These are phyloP conservation scores for Trachythela sp. DNA, from an alignment of 64 coral and sea anemone species.

Conservation along the genomic window DNA sequence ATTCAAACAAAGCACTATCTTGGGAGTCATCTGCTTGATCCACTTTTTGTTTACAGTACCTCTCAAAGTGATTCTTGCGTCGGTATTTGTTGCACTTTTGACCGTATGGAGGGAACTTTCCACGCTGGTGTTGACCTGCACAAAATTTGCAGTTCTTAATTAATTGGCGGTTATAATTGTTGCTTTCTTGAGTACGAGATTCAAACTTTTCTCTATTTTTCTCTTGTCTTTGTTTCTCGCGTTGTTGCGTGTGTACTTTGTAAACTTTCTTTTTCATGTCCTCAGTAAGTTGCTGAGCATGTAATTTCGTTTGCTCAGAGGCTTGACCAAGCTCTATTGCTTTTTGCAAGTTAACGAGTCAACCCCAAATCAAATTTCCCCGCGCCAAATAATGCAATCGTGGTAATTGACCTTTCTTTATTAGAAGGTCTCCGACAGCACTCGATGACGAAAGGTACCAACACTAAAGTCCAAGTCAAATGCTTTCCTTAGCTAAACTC, in stretches of 20 bases:
- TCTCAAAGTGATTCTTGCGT: not conserved
- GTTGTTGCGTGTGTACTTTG: not conserved
- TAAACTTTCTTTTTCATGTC: not conserved
- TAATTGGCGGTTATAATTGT: no score
- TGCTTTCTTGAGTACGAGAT: not conserved
- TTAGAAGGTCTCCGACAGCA: no score
- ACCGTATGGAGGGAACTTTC: not conserved
- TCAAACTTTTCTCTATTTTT: not conserved
- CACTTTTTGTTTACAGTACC: not conserved
- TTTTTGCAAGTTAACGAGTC: no score
- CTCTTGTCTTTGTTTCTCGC: not conserved
- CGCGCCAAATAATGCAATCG: no score
- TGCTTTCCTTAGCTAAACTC: no score
- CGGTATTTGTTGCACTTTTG: not conserved
- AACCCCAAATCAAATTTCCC: no score
- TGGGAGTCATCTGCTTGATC: slow-evolving; percentile 8
- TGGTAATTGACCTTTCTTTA: no score
- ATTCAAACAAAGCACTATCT: not conserved
- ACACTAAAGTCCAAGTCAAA: no score
- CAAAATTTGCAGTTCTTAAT: not conserved
- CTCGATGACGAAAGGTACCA: no score
- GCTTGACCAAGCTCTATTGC: not conserved
- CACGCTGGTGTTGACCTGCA: not conserved
- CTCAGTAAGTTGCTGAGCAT: not conserved
- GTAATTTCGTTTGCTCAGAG: slow-evolving; percentile 18